A percentile compares a stretch with the other conserved stretches of the same genome.
Conservation (phyloP, 2,888 invertebrate genomes). For the Eupithecia subfuscata region DNA sequence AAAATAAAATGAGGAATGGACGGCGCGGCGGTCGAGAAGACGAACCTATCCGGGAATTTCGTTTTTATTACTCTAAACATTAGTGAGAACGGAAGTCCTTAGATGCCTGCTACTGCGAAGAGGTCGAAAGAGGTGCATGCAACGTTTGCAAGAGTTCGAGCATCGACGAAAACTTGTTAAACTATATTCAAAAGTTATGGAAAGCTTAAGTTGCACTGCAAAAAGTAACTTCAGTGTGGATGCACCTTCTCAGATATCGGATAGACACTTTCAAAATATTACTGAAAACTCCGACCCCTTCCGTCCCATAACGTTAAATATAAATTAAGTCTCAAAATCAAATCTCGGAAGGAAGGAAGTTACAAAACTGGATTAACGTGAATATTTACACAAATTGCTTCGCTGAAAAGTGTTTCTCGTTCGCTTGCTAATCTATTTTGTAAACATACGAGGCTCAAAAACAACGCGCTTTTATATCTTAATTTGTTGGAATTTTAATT, state of each 20-base stretch:
- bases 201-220: neutral
- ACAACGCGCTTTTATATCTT: neutral
- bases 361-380: conserved; percentile 30
- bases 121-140: neutral
- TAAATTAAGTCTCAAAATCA: conserved; percentile 23
- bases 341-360: conserved; percentile 23
- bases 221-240: neutral
- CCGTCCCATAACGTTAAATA: neutral
- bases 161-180: neutral
- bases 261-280: neutral
- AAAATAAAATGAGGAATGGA: neutral
- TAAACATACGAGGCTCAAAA: conserved; percentile 24
- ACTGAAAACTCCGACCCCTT: neutral
- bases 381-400: conserved; percentile 48
- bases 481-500: too few relatives aligned
- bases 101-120: too few relatives aligned
- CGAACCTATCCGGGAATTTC: too few relatives aligned
- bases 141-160: neutral
- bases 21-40: too few relatives aligned
- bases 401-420: conserved; percentile 49
- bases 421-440: conserved; percentile 46
- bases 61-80: too few relatives aligned
- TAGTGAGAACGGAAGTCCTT: too few relatives aligned
- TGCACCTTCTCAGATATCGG: neutral
- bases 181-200: neutral